Percentiles rank a stretch among this genome's conserved stretches.
Conservation (phyloP, 2,113 vertebrate species). For the Phyllostomus hastatus region DNA sequence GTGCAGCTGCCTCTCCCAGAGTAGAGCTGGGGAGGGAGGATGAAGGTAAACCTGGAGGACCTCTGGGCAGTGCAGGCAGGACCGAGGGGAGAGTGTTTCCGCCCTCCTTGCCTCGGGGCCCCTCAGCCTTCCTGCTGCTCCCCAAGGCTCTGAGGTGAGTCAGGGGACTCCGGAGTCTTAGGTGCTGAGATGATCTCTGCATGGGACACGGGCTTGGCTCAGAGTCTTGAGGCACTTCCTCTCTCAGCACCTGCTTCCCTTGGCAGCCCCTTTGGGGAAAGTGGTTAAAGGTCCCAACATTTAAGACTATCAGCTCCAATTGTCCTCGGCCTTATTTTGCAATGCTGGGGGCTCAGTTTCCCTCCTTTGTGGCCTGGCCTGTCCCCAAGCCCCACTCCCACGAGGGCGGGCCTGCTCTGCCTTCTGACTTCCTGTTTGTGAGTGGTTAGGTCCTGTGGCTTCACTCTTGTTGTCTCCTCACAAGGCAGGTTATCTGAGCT, state of each 20-base stretch:
- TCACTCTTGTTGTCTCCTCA: constrained; percentile 51
- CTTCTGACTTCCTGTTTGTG: constrained; percentile 74
- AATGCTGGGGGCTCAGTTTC: not conserved
- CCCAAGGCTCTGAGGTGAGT: not conserved
- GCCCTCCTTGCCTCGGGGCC: not conserved
- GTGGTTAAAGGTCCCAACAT: not conserved
- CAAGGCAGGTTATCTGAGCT: constrained; percentile 69
- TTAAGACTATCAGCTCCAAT: not conserved
- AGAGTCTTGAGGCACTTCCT: not conserved
- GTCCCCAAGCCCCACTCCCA: not conserved
- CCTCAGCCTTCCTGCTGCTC: not conserved
- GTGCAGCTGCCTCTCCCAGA: not conserved
- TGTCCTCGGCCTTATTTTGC: not conserved
- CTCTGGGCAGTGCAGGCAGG: not conserved
- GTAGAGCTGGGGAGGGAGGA: not conserved
- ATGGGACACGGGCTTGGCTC: not conserved
- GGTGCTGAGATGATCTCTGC: not conserved
- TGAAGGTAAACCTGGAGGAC: not conserved
- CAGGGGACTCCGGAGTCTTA: not conserved
- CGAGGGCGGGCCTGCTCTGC: constrained; percentile 25
- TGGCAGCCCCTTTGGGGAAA: not conserved
- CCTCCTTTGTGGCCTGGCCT: constrained; percentile 31
- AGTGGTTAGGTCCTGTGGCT: constrained; percentile 68
- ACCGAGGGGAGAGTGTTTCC: not conserved
- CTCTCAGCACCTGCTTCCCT: not conserved